A percentile compares a stretch with the other conserved stretches of the same genome.
phyloP scores from a whole-genome alignment of 2,888 invertebrate genomes.

The Lasiommata megera region DNA sequence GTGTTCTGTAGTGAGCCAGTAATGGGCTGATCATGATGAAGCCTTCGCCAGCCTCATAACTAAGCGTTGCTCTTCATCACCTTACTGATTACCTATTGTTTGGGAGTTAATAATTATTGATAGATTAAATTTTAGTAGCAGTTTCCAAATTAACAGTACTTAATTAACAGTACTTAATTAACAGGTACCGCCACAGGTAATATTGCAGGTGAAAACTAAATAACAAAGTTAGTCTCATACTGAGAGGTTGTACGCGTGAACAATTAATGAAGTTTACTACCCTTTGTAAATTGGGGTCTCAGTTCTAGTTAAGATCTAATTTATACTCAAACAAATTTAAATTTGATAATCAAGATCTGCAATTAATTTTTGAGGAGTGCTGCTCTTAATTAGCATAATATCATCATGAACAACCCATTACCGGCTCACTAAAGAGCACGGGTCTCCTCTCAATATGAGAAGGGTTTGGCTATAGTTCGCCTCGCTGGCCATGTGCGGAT shows the following conservation, averaged over 20 bases:
- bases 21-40: too few relatives aligned
- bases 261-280: conserved; percentile 8
- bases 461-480: too few relatives aligned
- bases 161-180: neutral
- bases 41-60: too few relatives aligned
- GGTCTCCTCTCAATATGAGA: too few relatives aligned
- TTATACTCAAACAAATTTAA: neutral
- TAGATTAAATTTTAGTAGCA: neutral
- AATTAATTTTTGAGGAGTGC: neutral
- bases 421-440: too few relatives aligned
- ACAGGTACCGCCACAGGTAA: neutral
- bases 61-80: too few relatives aligned
- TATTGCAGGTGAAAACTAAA: neutral
- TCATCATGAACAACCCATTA: too few relatives aligned
- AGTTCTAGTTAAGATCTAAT: conserved; percentile 4
- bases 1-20: too few relatives aligned
- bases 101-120: too few relatives aligned
- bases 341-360: conserved; percentile 6
- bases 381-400: neutral
- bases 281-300: conserved; percentile 11
- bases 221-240: neutral
- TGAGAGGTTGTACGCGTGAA: conserved; percentile 1
- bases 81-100: too few relatives aligned
- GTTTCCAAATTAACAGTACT: neutral
- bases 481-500: too few relatives aligned